Percentiles rank a stretch among this genome's conserved stretches.
Evolutionary conservation across 2,888 invertebrate genomes (phyloP).

Genomic region (Pogonocherus hispidulus): DNA sequence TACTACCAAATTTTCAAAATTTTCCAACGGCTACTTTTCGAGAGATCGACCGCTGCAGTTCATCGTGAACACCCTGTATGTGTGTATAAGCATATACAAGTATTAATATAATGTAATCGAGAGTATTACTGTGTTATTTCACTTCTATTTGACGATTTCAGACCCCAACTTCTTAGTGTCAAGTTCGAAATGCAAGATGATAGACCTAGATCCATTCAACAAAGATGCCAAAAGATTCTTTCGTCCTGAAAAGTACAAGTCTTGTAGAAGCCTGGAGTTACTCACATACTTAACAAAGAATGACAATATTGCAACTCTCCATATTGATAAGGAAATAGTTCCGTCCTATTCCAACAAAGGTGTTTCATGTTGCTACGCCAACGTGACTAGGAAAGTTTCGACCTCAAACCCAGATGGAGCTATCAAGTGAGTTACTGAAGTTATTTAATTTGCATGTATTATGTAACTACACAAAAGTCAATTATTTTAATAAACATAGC

Average conservation of each 20-base stretch:
- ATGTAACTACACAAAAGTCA: too few species aligned
- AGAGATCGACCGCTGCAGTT: too few species aligned
- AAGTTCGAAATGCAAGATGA: conserved; percentile 76
- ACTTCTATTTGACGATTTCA: too few species aligned
- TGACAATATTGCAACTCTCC: conserved; percentile 60
- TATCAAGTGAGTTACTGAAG: conserved; percentile 53
- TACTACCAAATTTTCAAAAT: too few species aligned
- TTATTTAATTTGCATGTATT: too few species aligned
- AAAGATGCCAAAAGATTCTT: conserved; percentile 71
- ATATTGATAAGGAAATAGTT: conserved; percentile 59
- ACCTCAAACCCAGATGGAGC: conserved; percentile 55
- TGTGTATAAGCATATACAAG: too few species aligned
- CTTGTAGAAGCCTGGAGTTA: conserved; percentile 68
- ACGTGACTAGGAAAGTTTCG: conserved; percentile 52
- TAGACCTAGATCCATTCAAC: conserved; percentile 74
- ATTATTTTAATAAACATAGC: too few species aligned
- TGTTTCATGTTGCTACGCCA: conserved; percentile 59
- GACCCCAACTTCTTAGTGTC: conserved; percentile 70
- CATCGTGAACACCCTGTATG: too few species aligned
- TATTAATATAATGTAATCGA: too few species aligned
- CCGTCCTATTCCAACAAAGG: conserved; percentile 58
- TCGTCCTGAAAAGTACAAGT: conserved; percentile 70
- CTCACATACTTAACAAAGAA: conserved; percentile 62
- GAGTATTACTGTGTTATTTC: too few species aligned
- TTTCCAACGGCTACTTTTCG: too few species aligned